These are phyloP conservation scores for Drosophila merina DNA, from an alignment of 2,888 invertebrate species.

Conservation along the genomic window DNA sequence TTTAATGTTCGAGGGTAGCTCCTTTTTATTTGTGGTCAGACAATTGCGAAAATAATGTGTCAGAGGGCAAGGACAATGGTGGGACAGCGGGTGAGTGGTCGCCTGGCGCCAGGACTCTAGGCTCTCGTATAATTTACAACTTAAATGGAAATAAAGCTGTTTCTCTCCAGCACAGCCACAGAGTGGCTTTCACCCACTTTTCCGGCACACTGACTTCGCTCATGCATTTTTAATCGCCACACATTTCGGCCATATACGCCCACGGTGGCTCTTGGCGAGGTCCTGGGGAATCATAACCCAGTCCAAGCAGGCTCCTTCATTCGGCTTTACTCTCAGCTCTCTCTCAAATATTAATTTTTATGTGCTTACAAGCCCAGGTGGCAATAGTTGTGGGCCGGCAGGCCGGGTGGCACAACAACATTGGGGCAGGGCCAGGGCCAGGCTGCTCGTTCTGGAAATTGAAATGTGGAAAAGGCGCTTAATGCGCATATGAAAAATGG, in stretches of 20 bases:
- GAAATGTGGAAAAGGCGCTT: slow-evolving; percentile 75
- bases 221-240: slow-evolving; percentile 70
- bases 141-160: slow-evolving; percentile 61
- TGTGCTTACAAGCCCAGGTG: slow-evolving; percentile 60
- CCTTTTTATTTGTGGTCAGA: slow-evolving; percentile 43
- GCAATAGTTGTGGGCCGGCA: slow-evolving; percentile 38
- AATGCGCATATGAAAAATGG: slow-evolving; percentile 77
- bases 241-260: slow-evolving; percentile 54
- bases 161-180: slow-evolving; percentile 13
- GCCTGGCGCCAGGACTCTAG: slow-evolving; percentile 32
- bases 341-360: slow-evolving; percentile 76
- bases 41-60: slow-evolving; percentile 58
- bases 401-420: slow-evolving; percentile 21
- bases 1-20: slow-evolving; percentile 30
- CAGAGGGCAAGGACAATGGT: slow-evolving; percentile 19
- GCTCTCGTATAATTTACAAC: slow-evolving; percentile 52
- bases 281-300: slow-evolving; percentile 36
- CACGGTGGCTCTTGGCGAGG: slow-evolving; percentile 30
- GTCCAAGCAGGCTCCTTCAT: slow-evolving; percentile 25
- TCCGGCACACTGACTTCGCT: slow-evolving; percentile 57
- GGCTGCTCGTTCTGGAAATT: slow-evolving; percentile 53
- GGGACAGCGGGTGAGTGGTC: slow-evolving; percentile 25
- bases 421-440: not conserved
- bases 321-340: slow-evolving; percentile 42
- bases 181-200: slow-evolving; percentile 47